A percentile compares a stretch with the other conserved stretches of the same genome.
These are phyloP conservation scores for Circaetus gallicus DNA, from an alignment of 2,113 vertebrate species.

Conservation along the genomic window DNA sequence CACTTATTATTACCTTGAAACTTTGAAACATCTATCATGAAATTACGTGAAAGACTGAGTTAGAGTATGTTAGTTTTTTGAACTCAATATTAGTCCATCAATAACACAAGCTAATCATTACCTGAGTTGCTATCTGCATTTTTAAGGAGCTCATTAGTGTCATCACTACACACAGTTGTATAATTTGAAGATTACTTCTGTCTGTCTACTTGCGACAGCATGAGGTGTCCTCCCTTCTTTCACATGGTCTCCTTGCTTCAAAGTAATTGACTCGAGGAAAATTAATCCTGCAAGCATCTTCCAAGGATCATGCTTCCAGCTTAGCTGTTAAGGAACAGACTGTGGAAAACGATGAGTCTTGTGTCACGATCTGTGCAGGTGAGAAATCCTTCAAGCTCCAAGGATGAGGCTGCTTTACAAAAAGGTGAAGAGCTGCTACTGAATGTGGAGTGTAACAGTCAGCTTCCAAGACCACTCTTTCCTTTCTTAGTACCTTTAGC, in stretches of 20 bases:
- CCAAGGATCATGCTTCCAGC: neutral
- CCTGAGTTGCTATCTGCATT: neutral
- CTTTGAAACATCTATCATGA: neutral
- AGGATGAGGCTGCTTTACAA: neutral
- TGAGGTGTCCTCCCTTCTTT: neutral
- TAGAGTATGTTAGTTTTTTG: neutral
- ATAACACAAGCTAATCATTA: neutral
- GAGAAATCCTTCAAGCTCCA: neutral
- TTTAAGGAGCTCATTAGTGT: slow-evolving; percentile 17
- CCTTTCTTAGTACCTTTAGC: neutral
- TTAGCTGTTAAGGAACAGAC: neutral
- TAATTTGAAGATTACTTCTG: slow-evolving; percentile 20
- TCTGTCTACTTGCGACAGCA: neutral
- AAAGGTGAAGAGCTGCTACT: neutral
- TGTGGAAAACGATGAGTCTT: neutral
- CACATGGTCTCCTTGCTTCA: neutral
- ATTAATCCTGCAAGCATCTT: neutral
- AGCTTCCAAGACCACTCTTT: neutral
- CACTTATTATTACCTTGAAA: neutral
- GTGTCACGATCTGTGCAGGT: neutral
- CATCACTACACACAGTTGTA: neutral
- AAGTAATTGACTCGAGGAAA: neutral
- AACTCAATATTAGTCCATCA: neutral
- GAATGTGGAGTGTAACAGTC: neutral
- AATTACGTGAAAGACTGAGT: neutral